These are phyloP conservation scores for Atlantisia rogersi DNA, from an alignment of 2,113 vertebrate species.

Conservation along the genomic window DNA sequence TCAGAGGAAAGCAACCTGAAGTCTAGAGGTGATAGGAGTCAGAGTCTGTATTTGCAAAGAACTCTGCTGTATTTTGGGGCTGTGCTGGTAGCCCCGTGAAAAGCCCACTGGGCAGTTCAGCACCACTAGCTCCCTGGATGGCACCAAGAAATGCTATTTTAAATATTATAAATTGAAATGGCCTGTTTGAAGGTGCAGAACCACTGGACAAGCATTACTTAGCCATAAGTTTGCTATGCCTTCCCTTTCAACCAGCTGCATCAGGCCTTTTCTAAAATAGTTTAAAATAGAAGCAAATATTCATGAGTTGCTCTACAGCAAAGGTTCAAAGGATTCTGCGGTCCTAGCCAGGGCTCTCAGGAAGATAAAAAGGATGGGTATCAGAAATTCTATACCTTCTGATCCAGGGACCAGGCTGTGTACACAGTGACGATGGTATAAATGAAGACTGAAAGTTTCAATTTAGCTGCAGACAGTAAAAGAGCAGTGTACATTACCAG, in stretches of 20 bases:
- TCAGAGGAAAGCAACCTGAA: not conserved
- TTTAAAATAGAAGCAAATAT: not conserved
- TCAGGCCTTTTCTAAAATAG: not conserved
- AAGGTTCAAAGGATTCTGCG: not conserved
- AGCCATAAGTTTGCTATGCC: not conserved
- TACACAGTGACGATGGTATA: not conserved
- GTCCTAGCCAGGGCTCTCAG: not conserved
- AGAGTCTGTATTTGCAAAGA: not conserved
- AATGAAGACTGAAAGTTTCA: not conserved
- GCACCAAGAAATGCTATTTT: not conserved
- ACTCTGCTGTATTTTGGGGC: not conserved
- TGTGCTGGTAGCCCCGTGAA: rapidly evolving
- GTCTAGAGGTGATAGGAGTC: not conserved
- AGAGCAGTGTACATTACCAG: rapidly evolving
- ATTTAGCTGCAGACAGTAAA: not conserved
- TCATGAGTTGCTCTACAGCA: not conserved
- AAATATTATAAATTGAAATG: not conserved
- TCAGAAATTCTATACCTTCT: not conserved
- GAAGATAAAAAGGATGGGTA: not conserved
- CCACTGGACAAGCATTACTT: not conserved
- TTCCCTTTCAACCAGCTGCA: not conserved
- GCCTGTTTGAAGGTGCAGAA: not conserved
- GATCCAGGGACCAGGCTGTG: not conserved
- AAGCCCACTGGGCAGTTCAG: not conserved
- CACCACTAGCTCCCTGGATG: not conserved